phyloP scores from a whole-genome alignment of 2,113 vertebrate species.

The Rostratula benghalensis region DNA sequence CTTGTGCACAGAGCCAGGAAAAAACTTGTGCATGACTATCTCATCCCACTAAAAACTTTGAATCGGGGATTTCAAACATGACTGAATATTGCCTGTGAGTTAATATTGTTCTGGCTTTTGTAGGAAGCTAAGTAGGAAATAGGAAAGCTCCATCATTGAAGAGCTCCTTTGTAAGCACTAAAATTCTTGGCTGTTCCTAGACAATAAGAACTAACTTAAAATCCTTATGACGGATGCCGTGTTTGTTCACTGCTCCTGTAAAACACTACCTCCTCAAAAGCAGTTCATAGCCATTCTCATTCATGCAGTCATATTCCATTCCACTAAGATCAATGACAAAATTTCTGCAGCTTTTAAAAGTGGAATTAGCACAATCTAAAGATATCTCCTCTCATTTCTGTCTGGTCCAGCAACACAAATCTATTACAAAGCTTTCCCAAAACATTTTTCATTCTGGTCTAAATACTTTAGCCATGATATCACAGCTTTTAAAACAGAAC shows the following conservation, averaged over 20 bases:
- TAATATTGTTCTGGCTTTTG: background rate
- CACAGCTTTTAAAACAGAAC: conserved; percentile 1
- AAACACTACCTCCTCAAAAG: background rate
- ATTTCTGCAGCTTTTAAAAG: conserved; percentile 4
- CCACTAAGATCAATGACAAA: background rate
- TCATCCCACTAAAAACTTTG: background rate
- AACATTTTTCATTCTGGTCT: conserved; percentile 4
- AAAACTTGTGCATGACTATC: background rate
- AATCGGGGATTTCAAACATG: background rate
- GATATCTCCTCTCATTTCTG: background rate
- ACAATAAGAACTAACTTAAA: conserved; percentile 1
- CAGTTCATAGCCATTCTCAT: background rate
- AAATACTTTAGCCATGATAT: conserved; percentile 23
- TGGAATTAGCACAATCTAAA: conserved; percentile 20
- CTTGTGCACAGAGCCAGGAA: background rate
- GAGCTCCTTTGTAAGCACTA: background rate
- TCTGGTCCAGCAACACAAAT: background rate
- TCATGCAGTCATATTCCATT: background rate
- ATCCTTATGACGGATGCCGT: background rate
- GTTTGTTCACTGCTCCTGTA: background rate
- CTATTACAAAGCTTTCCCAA: background rate
- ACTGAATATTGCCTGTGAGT: background rate
- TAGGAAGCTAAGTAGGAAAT: background rate
- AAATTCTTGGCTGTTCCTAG: background rate
- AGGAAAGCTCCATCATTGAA: background rate